Base-by-base conservation (phyloP, 1,140 invertebrate genomes). In the Drosophila simulans region DNA sequence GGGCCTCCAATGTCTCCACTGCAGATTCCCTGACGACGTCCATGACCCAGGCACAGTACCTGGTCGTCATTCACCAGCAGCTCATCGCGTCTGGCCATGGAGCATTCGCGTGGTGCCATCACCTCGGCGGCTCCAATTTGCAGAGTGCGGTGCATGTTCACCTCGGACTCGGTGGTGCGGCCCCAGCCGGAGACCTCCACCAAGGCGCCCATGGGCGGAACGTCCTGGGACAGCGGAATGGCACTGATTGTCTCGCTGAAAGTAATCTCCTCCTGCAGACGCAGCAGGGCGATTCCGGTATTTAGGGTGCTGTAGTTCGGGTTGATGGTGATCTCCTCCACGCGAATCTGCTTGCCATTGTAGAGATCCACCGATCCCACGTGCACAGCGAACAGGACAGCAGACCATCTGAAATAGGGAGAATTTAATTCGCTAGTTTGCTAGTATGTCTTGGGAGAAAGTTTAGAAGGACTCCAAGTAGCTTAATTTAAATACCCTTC, bases 181-280 rank as follows among this genome's bases (percentile, higher is more conserved):
- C 90, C 90, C 83, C 83, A 91, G 60, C 90, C 90, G 8, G 90
- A 91, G 17, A 91, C 76, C 22, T 85, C 84, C 1, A 91, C 71
- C 0, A 39, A 34, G 35, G 53, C 55, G 25, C 55, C 77, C 35
- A 55, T 3, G 4, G 86, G 70, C 2, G 90, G 83, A 20, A 58
- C 27, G 4, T 45, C 20, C 1, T 10, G 4, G 8, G 86, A 76
- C 48, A 91, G 22, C 1, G 77, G 31, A 42, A 90, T 34, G n/a
- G 86, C 57, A 5, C 57, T 40, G 13, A 91, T 81, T 4, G 65
- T 40, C 1, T 58, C 66, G 5, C 55, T 58, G 55, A 85, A 91
- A 2, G 48, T 34, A 4, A 91, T 17, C 0, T 79, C 59, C 42
- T 84, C 53, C 17, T 45, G 53, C 11, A 91, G 65, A 0, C 88